phyloP scores from a whole-genome alignment of 2,113 vertebrate genomes.

The Colistium nudipinnis region DNA sequence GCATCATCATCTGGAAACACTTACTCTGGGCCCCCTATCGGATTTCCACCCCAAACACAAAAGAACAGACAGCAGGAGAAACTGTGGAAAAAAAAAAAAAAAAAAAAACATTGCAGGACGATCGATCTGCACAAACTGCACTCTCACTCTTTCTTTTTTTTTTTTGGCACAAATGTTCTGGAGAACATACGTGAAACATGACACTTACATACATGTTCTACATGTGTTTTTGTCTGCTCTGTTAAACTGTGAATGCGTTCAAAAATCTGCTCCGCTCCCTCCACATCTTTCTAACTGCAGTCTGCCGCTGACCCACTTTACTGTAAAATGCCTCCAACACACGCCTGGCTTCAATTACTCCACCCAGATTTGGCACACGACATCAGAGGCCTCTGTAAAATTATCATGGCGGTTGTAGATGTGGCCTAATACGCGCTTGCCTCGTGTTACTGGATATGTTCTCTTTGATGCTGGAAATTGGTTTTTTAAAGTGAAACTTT shows the following conservation, averaged over 20 bases:
- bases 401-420: slow-evolving; percentile 68
- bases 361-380: slow-evolving; percentile 66
- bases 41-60: slow-evolving; percentile 79
- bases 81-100: slow-evolving; percentile 59
- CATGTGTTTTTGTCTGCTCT: slow-evolving; percentile 7
- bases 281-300: slow-evolving; percentile 18
- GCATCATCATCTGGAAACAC: slow-evolving; percentile 85
- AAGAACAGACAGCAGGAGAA: slow-evolving; percentile 66
- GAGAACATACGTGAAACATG: slow-evolving; percentile 1
- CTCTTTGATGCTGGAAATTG: slow-evolving; percentile 63
- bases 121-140: slow-evolving; percentile 47
- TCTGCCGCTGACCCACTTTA: slow-evolving; percentile 71
- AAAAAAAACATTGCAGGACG: slow-evolving; percentile 63
- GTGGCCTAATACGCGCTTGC: slow-evolving; percentile 60
- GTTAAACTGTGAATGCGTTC: background rate
- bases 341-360: slow-evolving; percentile 81
- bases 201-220: background rate
- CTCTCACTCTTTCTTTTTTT: slow-evolving; percentile 21
- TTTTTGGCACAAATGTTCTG: slow-evolving; percentile 33
- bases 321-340: slow-evolving; percentile 70
- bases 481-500: slow-evolving; percentile 30
- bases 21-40: slow-evolving; percentile 78
- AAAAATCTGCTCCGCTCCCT: background rate
- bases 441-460: slow-evolving; percentile 67
- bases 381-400: slow-evolving; percentile 76